Conservation (phyloP, 2,797 vertebrate genomes). For the Enteromius thamalakanensis region DNA sequence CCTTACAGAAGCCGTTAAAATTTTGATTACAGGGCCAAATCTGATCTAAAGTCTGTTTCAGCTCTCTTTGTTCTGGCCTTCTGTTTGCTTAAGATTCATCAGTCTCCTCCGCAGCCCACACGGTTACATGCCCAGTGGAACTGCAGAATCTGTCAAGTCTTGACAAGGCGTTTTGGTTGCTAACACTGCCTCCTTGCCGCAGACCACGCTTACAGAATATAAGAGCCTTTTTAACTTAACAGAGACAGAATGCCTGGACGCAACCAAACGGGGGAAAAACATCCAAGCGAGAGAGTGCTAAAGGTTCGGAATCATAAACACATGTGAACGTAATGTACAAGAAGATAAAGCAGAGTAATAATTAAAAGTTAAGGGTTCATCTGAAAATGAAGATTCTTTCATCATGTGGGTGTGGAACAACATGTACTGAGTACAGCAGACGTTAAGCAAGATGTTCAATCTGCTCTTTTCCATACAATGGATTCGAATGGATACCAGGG, state of each 20-base stretch:
- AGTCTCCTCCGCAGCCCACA: slow-evolving; percentile 52
- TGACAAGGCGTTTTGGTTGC: slow-evolving; percentile 56
- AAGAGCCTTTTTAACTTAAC: slow-evolving; percentile 20
- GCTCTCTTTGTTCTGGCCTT: slow-evolving; percentile 53
- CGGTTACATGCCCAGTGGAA: slow-evolving; percentile 56
- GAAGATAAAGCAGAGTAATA: background rate
- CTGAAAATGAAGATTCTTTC: background rate
- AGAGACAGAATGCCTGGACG: slow-evolving; percentile 28
- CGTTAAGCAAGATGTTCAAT: background rate
- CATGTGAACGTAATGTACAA: background rate
- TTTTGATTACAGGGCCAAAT: slow-evolving; percentile 60
- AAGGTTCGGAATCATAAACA: slow-evolving; percentile 1
- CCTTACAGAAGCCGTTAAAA: slow-evolving; percentile 51
- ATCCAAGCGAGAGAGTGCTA: background rate
- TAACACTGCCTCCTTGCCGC: slow-evolving; percentile 46
- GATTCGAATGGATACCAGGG: background rate
- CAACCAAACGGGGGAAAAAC: slow-evolving; percentile 18
- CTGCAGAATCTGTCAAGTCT: slow-evolving; percentile 57
- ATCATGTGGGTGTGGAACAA: no score
- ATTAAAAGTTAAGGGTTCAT: background rate
- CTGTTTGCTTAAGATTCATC: slow-evolving; percentile 56
- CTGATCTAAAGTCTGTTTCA: slow-evolving; percentile 52
- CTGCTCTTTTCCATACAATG: background rate
- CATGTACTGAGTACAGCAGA: background rate
- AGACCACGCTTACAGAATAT: slow-evolving; percentile 50